Evolutionary conservation across 2,113 vertebrate species (phyloP).

Genomic region (Muscicapa adusta): DNA sequence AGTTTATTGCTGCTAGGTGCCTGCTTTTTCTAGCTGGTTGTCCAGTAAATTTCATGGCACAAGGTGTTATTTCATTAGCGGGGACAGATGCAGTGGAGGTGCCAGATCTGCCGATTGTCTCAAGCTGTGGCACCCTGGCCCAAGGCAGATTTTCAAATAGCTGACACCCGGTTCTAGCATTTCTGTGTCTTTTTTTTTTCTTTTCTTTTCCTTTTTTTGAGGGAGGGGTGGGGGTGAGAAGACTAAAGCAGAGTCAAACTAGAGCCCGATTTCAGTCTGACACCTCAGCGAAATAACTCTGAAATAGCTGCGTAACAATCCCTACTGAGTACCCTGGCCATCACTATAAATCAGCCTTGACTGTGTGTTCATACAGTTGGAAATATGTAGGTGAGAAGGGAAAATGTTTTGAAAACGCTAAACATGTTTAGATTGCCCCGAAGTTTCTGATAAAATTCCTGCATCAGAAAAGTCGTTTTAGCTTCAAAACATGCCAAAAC

Average conservation of each 20-base stretch:
- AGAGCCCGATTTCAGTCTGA: constrained; percentile 46
- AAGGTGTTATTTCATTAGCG: constrained; percentile 32
- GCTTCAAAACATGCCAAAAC: background rate
- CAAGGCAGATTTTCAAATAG: background rate
- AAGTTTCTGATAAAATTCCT: constrained; percentile 60
- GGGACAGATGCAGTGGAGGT: background rate
- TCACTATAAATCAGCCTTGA: constrained; percentile 52
- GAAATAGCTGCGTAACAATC: constrained; percentile 52
- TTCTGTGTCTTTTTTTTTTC: background rate
- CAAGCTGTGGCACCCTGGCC: background rate
- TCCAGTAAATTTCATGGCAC: constrained; percentile 41
- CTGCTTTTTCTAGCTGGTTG: background rate
- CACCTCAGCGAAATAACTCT: constrained; percentile 59
- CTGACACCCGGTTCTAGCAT: background rate
- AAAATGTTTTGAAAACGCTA: constrained; percentile 57
- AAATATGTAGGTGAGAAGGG: constrained; percentile 46
- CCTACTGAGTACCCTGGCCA: constrained; percentile 34
- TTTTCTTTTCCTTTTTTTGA: no score
- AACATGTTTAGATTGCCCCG: constrained; percentile 29
- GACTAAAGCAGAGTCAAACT: constrained; percentile 42
- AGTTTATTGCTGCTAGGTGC: constrained; percentile 13
- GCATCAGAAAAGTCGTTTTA: background rate
- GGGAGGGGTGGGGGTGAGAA: background rate
- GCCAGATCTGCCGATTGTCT: background rate
- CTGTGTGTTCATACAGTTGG: constrained; percentile 14